Conservation (phyloP, 2,888 invertebrate genomes). For the Nudaria mundana region DNA sequence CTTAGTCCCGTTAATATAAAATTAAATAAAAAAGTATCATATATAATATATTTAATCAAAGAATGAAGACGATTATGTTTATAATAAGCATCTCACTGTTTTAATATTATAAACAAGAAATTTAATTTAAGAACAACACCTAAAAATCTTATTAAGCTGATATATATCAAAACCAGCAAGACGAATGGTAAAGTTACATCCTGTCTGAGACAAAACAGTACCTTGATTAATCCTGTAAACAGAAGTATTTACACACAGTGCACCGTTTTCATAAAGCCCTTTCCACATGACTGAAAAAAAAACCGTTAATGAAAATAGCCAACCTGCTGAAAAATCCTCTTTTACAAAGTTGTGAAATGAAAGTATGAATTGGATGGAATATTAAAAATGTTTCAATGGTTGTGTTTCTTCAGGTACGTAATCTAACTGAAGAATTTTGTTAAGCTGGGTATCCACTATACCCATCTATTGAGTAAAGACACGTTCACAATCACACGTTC, state of each 20-base stretch:
- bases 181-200: constrained; percentile 35
- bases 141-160: constrained; percentile 24
- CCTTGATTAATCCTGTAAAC: constrained; percentile 42
- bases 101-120: constrained; percentile 25
- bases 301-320: background rate
- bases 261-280: constrained; percentile 23
- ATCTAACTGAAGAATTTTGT: too few species aligned
- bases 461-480: too few species aligned
- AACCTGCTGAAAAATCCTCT: background rate
- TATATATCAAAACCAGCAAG: constrained; percentile 34
- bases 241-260: constrained; percentile 39
- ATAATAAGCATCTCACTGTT: too few species aligned
- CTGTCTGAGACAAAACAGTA: constrained; percentile 31
- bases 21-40: too few species aligned
- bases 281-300: constrained; percentile 8
- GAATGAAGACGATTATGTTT: too few species aligned
- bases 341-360: background rate
- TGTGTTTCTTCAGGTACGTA: too few species aligned
- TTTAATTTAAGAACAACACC: constrained; percentile 23
- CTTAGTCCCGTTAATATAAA: too few species aligned
- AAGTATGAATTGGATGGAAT: too few species aligned
- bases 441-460: too few species aligned
- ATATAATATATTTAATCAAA: too few species aligned
- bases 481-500: too few species aligned
- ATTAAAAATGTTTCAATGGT: too few species aligned